Evolutionary conservation across 2,797 vertebrate species (phyloP).

Genomic region (Mustela erminea): DNA sequence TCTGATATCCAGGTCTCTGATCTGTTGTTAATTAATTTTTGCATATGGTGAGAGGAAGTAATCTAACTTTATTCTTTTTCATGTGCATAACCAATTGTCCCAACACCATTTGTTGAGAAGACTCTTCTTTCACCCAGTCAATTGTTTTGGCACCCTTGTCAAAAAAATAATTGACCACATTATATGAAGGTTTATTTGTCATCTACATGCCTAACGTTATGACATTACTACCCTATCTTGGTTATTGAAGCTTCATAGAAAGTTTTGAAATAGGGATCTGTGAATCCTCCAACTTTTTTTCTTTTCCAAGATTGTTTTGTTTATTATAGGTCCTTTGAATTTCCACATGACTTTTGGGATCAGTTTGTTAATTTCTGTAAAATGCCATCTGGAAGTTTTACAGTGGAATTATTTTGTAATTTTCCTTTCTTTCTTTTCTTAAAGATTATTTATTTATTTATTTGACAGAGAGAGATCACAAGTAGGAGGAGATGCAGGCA

Average conservation of each 20-base stretch:
- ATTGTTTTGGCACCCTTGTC: neutral
- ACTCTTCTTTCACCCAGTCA: neutral
- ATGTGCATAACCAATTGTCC: neutral
- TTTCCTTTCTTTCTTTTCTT: neutral
- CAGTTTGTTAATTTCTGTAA: neutral
- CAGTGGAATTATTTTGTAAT: neutral
- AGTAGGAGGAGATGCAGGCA: too few relatives aligned
- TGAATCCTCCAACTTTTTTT: neutral
- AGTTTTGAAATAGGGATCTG: neutral
- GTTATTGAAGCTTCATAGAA: neutral
- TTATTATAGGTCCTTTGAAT: neutral
- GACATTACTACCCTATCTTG: neutral
- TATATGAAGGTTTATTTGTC: neutral
- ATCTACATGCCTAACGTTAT: neutral
- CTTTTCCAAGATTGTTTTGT: neutral
- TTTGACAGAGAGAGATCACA: too few relatives aligned
- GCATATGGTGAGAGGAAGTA: neutral
- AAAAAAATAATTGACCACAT: neutral
- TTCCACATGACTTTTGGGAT: neutral
- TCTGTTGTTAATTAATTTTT: neutral
- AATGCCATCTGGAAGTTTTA: neutral
- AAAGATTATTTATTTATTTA: too few relatives aligned
- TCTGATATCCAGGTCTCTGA: neutral
- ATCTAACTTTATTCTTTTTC: neutral
- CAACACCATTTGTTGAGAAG: neutral